These are phyloP conservation scores for Dorcus hopei DNA, from an alignment of 2,888 invertebrate species.

Conservation along the genomic window DNA sequence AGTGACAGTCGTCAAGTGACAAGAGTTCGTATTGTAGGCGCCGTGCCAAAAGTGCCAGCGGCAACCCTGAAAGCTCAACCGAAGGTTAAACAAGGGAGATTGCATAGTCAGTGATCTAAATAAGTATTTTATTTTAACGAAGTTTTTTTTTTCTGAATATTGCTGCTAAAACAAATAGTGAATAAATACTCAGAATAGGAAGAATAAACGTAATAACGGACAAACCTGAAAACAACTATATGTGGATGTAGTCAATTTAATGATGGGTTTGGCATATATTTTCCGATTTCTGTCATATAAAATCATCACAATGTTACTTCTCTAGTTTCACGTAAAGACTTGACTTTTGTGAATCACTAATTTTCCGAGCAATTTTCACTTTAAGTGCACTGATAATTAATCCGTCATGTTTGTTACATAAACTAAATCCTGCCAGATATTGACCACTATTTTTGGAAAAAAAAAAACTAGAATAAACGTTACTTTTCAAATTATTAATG, in stretches of 20 bases:
- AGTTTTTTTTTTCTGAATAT: neutral
- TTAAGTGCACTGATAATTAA: constrained; percentile 16
- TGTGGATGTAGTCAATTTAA: constrained; percentile 2
- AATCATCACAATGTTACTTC: neutral
- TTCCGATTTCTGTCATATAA: neutral
- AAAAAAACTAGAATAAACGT: constrained; percentile 20
- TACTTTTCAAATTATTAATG: constrained; percentile 25
- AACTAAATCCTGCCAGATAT: constrained; percentile 18
- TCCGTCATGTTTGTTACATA: constrained; percentile 25
- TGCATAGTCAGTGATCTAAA: constrained; percentile 45
- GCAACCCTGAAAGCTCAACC: constrained; percentile 28
- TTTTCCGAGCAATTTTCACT: constrained; percentile 4
- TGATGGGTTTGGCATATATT: neutral
- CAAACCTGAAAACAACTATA: neutral
- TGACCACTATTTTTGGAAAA: constrained; percentile 26
- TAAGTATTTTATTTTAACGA: neutral
- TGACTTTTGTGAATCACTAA: neutral
- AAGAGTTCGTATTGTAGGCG: constrained; percentile 78
- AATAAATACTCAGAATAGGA: constrained; percentile 2
- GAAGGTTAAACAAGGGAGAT: constrained; percentile 45
- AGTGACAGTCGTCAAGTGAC: constrained; percentile 66
- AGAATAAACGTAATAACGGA: neutral
- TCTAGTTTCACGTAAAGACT: too few species aligned
- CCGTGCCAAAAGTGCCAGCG: constrained; percentile 67
- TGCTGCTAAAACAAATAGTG: neutral